phyloP scores from a whole-genome alignment of 2,797 vertebrate genomes.

The Pantherophis alleghaniensis region DNA sequence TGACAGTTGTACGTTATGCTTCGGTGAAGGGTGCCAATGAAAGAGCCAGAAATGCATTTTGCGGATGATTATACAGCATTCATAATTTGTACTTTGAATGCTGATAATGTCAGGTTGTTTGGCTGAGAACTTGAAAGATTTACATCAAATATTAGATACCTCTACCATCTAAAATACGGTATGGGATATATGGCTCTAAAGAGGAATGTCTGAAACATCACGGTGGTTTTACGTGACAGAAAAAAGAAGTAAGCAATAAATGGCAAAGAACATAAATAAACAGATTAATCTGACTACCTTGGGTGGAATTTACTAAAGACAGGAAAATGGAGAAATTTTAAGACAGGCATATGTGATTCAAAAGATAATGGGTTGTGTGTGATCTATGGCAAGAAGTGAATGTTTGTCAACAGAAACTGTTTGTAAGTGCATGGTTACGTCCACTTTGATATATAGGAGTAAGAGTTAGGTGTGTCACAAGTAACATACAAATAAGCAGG shows the following conservation, averaged over 20 bases:
- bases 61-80: neutral
- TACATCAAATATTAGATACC: neutral
- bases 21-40: neutral
- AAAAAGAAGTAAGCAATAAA: neutral
- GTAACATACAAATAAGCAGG: neutral
- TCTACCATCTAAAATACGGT: neutral
- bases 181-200: neutral
- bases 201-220: neutral
- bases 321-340: neutral
- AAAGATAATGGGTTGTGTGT: neutral
- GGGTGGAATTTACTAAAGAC: neutral
- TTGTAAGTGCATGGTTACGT: neutral
- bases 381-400: neutral
- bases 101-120: neutral
- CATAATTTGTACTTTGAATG: neutral
- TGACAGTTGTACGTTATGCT: neutral
- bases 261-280: neutral
- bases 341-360: neutral
- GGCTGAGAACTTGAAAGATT: neutral
- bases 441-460: neutral
- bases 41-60: neutral
- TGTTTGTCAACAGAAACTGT: neutral
- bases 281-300: neutral
- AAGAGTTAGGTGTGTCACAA: neutral
- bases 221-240: neutral